Percentiles rank a stretch among this genome's conserved stretches.
Conservation (phyloP, 2,797 vertebrate genomes). For the Halcyon badia region DNA sequence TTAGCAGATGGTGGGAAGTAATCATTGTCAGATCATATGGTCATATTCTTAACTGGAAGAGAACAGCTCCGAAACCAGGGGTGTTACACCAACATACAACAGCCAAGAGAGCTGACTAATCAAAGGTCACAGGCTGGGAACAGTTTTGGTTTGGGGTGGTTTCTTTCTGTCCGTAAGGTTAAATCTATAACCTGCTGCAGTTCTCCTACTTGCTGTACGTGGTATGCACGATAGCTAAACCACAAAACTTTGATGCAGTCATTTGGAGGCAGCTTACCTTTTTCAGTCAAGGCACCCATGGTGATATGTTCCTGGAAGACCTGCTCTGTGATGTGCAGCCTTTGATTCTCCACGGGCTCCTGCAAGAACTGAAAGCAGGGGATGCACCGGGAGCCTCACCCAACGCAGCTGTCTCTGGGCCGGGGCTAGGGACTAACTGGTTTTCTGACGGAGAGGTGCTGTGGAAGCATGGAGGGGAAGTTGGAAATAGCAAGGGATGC, state of each 20-base stretch:
- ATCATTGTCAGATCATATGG: neutral
- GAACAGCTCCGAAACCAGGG: neutral
- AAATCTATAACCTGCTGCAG: neutral
- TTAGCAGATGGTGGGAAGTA: neutral
- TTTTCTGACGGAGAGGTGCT: neutral
- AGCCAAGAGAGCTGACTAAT: neutral
- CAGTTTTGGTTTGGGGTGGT: neutral
- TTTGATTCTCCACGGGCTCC: neutral
- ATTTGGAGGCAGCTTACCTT: neutral
- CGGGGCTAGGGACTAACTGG: neutral
- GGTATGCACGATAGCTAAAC: neutral
- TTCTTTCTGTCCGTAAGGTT: neutral
- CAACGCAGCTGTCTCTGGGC: neutral
- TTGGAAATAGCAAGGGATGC: accelerated
- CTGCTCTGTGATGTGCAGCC: accelerated
- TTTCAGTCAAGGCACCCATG: neutral
- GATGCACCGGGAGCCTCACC: neutral
- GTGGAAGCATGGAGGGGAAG: accelerated
- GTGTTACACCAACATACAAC: neutral
- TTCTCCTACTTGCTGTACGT: neutral
- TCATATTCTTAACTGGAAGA: neutral
- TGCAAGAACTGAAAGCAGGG: too few species aligned
- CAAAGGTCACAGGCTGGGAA: neutral
- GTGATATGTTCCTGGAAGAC: neutral
- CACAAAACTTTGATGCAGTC: neutral